A percentile compares a stretch with the other conserved stretches of the same genome.
phyloP scores from a whole-genome alignment of 2,888 invertebrate genomes.

The Amphiduros pacificus region DNA sequence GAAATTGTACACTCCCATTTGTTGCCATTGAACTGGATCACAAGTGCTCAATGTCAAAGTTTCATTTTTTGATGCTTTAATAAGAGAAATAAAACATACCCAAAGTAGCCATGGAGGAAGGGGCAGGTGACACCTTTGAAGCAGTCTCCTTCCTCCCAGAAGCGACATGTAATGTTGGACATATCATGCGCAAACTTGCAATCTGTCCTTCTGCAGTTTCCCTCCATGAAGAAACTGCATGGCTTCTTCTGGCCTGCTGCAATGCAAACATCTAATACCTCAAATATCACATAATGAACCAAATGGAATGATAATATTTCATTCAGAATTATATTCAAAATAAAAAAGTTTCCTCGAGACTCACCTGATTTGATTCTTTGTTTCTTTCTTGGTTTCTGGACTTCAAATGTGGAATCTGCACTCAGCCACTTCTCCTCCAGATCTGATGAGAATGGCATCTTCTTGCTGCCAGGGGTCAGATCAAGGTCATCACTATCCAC shows the following conservation, averaged over 20 bases:
- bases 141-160: slow-evolving; percentile 62
- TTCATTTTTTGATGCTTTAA: no score
- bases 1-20: no score
- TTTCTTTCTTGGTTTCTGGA: slow-evolving; percentile 18
- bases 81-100: neutral
- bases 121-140: slow-evolving; percentile 61
- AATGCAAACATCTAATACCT: neutral
- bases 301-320: no score
- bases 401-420: slow-evolving; percentile 13
- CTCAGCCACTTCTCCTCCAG: slow-evolving; percentile 52
- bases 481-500: no score
- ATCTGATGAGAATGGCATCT: slow-evolving; percentile 49
- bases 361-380: no score
- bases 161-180: slow-evolving; percentile 61
- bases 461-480: slow-evolving; percentile 27
- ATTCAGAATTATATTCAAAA: no score
- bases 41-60: no score
- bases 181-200: slow-evolving; percentile 63
- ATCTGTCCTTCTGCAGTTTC: slow-evolving; percentile 60
- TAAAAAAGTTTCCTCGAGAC: no score
- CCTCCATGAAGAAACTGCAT: slow-evolving; percentile 62
- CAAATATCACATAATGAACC: neutral
- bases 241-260: slow-evolving; percentile 50
- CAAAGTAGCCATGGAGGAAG: slow-evolving; percentile 40
- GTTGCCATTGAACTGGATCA: no score